Conservation (phyloP, 23 tunicate genomes). For the Pegea sp. region DNA sequence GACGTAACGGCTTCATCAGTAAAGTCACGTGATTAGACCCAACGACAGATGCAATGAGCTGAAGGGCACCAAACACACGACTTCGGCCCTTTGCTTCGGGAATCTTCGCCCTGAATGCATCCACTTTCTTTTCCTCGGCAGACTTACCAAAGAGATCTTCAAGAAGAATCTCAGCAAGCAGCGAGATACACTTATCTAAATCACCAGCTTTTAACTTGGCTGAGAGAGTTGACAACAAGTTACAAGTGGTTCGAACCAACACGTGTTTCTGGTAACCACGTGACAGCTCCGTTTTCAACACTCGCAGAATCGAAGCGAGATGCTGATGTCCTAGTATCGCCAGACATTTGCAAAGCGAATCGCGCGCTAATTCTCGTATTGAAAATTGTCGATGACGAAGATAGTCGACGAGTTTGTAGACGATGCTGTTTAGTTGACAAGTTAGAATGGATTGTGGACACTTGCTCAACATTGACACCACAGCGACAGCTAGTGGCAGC, state of each 20-base stretch:
- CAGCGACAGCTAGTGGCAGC: constrained; percentile 64
- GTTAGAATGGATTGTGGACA: constrained; percentile 14
- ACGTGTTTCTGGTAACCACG: constrained; percentile 84
- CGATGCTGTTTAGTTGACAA: constrained; percentile 18
- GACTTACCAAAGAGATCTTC: constrained; percentile 47
- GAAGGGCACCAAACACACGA: constrained; percentile 23
- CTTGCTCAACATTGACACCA: constrained; percentile 30
- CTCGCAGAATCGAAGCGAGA: constrained; percentile 18
- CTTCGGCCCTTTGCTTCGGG: constrained; percentile 89
- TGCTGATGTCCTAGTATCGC: constrained; percentile 17
- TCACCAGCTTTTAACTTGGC: constrained; percentile 18
- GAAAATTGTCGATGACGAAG: constrained; percentile 33
- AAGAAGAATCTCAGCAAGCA: constrained; percentile 20
- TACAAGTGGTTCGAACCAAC: not conserved
- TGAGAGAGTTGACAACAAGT: constrained; percentile 13
- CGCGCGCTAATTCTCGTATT: constrained; percentile 21
- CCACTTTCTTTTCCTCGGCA: constrained; percentile 44
- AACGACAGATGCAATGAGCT: constrained; percentile 14
- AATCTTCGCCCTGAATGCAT: constrained; percentile 24
- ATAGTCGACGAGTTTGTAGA: constrained; percentile 43
- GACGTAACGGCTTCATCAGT: constrained; percentile 40
- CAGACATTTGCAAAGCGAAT: constrained; percentile 9
- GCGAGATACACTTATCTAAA: constrained; percentile 17
- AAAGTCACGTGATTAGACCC: constrained; percentile 7
- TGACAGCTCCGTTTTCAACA: constrained; percentile 35